Evolutionary conservation across 2,797 vertebrate genomes (phyloP).

Genomic region (Miichthys miiuy): DNA sequence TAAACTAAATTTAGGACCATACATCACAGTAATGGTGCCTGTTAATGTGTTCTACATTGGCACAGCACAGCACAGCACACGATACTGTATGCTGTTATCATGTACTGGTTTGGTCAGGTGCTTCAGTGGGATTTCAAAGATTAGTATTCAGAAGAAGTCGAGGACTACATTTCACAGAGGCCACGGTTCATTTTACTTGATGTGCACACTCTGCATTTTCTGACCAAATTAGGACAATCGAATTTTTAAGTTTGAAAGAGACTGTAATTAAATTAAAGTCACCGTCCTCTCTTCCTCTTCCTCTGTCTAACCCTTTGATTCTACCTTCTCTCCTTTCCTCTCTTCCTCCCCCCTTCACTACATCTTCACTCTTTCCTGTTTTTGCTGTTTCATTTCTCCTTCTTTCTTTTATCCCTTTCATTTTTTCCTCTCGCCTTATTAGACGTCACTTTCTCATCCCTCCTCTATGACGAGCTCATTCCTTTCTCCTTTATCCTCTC

Average conservation of each 20-base stretch:
- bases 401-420: not conserved
- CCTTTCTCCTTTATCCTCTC: conserved; percentile 23
- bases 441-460: not conserved
- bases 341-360: not conserved
- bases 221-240: too few species aligned
- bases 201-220: too few species aligned
- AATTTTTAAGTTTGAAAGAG: too few species aligned
- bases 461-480: conserved; percentile 8
- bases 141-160: not conserved
- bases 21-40: too few species aligned
- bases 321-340: too few species aligned
- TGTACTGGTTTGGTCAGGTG: not conserved
- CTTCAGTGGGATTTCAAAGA: not conserved
- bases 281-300: not conserved
- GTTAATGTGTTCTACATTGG: too few species aligned
- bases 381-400: not conserved
- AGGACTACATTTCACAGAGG: too few species aligned
- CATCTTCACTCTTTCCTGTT: not conserved
- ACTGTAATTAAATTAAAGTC: too few species aligned
- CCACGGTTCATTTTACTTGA: too few species aligned
- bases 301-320: not conserved
- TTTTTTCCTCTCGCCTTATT: not conserved
- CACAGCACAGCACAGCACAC: not conserved
- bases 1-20: too few species aligned
- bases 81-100: not conserved